Base-by-base conservation (phyloP, 1,140 invertebrate genomes). In the Tetragonula clypearis region DNA sequence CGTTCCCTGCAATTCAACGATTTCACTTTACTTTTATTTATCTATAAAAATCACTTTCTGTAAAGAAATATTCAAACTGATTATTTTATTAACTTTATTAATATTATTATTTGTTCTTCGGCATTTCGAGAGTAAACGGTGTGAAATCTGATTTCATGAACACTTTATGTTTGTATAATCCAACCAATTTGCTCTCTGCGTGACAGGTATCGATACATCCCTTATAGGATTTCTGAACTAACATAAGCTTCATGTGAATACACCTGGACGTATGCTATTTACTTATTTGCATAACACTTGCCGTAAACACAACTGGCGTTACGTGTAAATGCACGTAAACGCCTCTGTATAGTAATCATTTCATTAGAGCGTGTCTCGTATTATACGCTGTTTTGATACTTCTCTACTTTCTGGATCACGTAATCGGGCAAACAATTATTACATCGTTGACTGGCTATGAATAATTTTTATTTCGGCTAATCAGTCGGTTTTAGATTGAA, bases 161-260 rank as follows among this genome's bases (percentile, higher is more conserved):
- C 65, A 26, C n/a, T 66, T 30, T 66, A 26, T 66, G 65, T 66
- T 66, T 66, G 65, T 66, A 26, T 66, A 66, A 66, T n/a, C 14
- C 26, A 66, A 26, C n/a, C 62, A 66, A 66, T 66, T 26, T 66
- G 15, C 65, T 30, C 5, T 15, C 65, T 66, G 65, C 65, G n/a
- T 17, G n/a, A 66, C 65, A 66, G 14, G n/a, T 66, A 66, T 30
- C 65, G 65, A 66, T 66, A 66, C 65, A 66, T 66, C 65, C 65
- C 26, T 66, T 66, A 66, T 26, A 66, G 65, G 65, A 66, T 66
- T 66, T 66, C 65, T 66, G 65, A 66, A 26, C n/a, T 26, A 66
- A 66, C 65, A 26, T 66, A 66, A 66, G 15, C 65, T 17, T 66
- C 26, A 66, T 30, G 26, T 66, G 65, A 66, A 66, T 66, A 6